Evolutionary conservation across 2,888 invertebrate species (phyloP).

Genomic region (Amorpha juglandis): DNA sequence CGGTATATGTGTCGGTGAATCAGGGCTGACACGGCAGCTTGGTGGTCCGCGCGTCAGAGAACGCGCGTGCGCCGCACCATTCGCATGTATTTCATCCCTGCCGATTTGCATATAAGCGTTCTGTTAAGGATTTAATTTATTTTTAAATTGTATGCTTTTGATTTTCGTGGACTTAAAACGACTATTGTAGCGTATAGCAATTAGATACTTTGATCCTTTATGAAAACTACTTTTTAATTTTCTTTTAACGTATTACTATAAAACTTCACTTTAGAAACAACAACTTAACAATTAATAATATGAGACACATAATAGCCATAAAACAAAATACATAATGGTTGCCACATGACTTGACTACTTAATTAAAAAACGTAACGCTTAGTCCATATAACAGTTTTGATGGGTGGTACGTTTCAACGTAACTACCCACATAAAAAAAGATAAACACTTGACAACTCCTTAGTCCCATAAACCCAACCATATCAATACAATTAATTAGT

Average conservation of each 20-base stretch:
- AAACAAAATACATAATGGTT: background rate
- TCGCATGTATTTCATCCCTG: conserved; percentile 73
- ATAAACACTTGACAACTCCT: background rate
- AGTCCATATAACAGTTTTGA: background rate
- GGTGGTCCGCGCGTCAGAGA: conserved; percentile 79
- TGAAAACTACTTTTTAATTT: background rate
- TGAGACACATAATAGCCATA: background rate
- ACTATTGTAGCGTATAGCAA: background rate
- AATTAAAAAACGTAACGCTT: background rate
- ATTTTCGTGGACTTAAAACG: background rate
- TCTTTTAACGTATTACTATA: background rate
- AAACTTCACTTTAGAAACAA: background rate
- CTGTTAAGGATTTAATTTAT: conserved; percentile 25
- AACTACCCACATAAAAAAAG: background rate
- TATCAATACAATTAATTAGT: conserved; percentile 20
- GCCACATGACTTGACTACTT: background rate
- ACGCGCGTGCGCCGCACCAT: conserved; percentile 73
- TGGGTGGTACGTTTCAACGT: background rate
- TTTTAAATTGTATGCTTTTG: conserved; percentile 5
- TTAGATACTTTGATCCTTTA: background rate
- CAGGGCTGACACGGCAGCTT: conserved; percentile 77
- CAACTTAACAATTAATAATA: background rate
- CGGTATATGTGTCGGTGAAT: conserved; percentile 68
- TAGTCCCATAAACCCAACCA: conserved; percentile 3
- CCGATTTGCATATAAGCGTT: conserved; percentile 66